phyloP scores from a whole-genome alignment of 2,113 vertebrate species.

The Falcunculus frontatus region DNA sequence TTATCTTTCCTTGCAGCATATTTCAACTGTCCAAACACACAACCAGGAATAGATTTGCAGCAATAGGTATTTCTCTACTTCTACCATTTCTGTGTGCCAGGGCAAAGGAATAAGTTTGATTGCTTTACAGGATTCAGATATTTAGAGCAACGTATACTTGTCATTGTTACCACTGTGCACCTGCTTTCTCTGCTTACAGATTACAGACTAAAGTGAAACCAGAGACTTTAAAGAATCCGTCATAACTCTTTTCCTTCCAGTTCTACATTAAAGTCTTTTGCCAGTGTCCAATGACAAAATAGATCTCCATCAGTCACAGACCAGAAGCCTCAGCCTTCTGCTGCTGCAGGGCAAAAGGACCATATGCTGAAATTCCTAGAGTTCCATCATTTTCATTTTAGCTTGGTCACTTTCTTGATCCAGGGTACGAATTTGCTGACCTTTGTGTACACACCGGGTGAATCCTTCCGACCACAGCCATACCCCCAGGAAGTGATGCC shows the following conservation, averaged over 20 bases:
- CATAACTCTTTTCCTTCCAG: neutral
- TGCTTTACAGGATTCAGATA: neutral
- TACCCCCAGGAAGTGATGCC: constrained; percentile 87
- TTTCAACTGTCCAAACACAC: neutral
- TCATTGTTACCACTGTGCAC: neutral
- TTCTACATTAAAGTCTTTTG: neutral
- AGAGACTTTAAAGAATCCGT: neutral
- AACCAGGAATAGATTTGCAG: neutral
- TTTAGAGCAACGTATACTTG: neutral
- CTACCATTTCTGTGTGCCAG: neutral
- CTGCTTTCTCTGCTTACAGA: neutral
- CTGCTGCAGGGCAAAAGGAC: neutral
- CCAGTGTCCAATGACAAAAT: neutral
- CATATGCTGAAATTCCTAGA: neutral
- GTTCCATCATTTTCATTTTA: constrained; percentile 31
- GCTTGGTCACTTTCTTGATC: constrained; percentile 79
- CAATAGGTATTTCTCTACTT: neutral
- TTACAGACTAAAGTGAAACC: neutral
- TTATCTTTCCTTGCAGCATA: neutral
- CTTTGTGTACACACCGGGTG: constrained; percentile 85
- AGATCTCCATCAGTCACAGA: neutral
- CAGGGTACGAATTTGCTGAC: constrained; percentile 84
- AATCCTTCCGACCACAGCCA: constrained; percentile 82
- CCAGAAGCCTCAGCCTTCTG: neutral
- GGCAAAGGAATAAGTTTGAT: neutral